These are phyloP conservation scores for Nipponacmea schrenckii DNA, from an alignment of 2,888 invertebrate species.

Conservation along the genomic window DNA sequence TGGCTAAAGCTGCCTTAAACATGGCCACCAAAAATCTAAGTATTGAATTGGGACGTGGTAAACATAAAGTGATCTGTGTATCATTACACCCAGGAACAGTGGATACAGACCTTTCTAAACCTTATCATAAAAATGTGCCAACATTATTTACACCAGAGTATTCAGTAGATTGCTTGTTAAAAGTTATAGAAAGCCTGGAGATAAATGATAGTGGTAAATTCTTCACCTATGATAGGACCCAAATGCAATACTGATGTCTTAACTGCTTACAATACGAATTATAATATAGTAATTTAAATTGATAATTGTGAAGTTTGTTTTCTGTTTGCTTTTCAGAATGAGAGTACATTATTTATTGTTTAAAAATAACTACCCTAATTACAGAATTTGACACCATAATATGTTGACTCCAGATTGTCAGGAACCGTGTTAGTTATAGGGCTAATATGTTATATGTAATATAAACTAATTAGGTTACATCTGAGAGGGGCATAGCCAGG, in stretches of 20 bases:
- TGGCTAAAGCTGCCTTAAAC: conserved; percentile 58
- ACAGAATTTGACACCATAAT: too few relatives aligned
- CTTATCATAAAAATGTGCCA: conserved; percentile 55
- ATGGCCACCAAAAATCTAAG: conserved; percentile 58
- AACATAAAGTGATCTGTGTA: conserved; percentile 48
- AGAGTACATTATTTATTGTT: too few relatives aligned
- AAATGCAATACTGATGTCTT: conserved; percentile 46
- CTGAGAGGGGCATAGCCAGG: too few relatives aligned
- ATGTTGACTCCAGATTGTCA: too few relatives aligned
- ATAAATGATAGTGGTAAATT: conserved; percentile 51
- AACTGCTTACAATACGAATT: too few relatives aligned
- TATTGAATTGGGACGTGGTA: conserved; percentile 51
- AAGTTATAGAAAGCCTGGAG: conserved; percentile 47
- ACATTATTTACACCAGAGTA: conserved; percentile 50
- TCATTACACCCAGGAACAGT: conserved; percentile 57
- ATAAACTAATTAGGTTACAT: too few relatives aligned
- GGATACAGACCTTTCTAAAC: conserved; percentile 53
- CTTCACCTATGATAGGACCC: conserved; percentile 47
- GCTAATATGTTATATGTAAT: too few relatives aligned
- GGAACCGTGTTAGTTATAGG: too few relatives aligned
- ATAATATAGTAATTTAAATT: too few relatives aligned
- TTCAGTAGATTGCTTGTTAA: conserved; percentile 46
- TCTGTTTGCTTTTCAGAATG: too few relatives aligned
- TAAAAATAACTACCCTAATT: too few relatives aligned
- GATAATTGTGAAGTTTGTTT: too few relatives aligned